Percentiles rank a stretch among this genome's conserved stretches.
Conservation (phyloP, 2,797 vertebrate genomes). For the Ptychobarbus kaznakovi region DNA sequence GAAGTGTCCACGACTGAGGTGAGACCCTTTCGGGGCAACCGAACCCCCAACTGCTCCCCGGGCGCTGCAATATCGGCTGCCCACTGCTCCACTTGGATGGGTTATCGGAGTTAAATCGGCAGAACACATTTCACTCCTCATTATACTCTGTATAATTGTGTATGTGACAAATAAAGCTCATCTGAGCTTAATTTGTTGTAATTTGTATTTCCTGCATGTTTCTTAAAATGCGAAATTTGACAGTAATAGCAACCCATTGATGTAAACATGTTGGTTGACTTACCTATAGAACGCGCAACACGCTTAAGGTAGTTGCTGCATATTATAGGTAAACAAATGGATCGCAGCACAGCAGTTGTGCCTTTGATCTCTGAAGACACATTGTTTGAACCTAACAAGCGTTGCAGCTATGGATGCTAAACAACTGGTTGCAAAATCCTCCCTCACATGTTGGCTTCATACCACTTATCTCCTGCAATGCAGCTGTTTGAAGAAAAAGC, state of each 20-base stretch:
- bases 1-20: no score
- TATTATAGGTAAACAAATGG: conserved; percentile 8
- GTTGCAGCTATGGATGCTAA: conserved; percentile 27
- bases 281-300: background rate
- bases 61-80: no score
- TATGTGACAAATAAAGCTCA: no score
- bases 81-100: no score
- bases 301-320: background rate
- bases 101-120: no score
- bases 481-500: conserved; percentile 39
- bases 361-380: conserved; percentile 12
- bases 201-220: background rate
- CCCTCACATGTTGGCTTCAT: conserved; percentile 28
- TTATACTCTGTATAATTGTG: no score
- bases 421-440: conserved; percentile 39
- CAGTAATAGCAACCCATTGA: background rate
- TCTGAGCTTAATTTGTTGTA: no score
- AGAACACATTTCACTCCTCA: no score
- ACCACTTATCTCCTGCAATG: conserved; percentile 38
- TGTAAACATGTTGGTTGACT: background rate
- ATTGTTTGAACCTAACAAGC: background rate
- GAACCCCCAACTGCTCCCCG: no score
- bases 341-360: background rate
- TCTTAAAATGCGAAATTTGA: background rate
- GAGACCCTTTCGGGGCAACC: no score